Base-by-base conservation (phyloP, 1,140 invertebrate genomes). In the Euschistus heros region DNA sequence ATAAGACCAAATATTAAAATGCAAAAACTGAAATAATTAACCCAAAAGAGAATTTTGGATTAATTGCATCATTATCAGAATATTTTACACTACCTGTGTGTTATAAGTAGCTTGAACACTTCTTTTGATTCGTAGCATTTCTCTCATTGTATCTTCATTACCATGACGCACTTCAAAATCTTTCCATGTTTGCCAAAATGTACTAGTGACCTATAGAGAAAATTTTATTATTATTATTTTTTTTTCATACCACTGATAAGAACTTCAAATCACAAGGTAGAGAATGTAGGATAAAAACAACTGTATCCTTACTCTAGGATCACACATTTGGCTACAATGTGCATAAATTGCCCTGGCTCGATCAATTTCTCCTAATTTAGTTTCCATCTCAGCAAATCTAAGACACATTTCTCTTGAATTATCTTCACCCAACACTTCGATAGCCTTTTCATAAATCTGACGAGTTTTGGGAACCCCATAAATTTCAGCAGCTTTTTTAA, bases 171-270 rank as follows among this genome's bases (percentile, higher is more conserved):
- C 91, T 82, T 99, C 97, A 81, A 99, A 99, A 71, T 98, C 94
- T 78, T 97, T 98, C 97, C 97, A 99, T 8, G 91, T 91, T 74
- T 94, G 88, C 97, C 97, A 99, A 74, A 99, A 99, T 42, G 90
- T 86, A 6, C 84, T 82, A 10, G 95, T 93, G 2, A 94, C 89
- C 84, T 87, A 66, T 65, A 68, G 15, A 55, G n/a, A 27, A 52
- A 63, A 46, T 24, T 1, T 22, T 7, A n/a, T 50, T 50, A 20
- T 18, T 50, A 6, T 47, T 14, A 17, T 50, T 13, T 18, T 22
- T 20, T 5, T 50, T 5, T 20, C 20, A 6, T n/a, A 5, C 14
- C 4, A 3, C 2, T 14, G 10, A 20, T 14, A 13, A 50, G 47
- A 50, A 50, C 33, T 13, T 37, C 33, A 37, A 37, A 37, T 37